Percentiles rank a stretch among this genome's conserved stretches.
Evolutionary conservation across 2,888 invertebrate species (phyloP).

Genomic region (Habrosyne pyritoides): DNA sequence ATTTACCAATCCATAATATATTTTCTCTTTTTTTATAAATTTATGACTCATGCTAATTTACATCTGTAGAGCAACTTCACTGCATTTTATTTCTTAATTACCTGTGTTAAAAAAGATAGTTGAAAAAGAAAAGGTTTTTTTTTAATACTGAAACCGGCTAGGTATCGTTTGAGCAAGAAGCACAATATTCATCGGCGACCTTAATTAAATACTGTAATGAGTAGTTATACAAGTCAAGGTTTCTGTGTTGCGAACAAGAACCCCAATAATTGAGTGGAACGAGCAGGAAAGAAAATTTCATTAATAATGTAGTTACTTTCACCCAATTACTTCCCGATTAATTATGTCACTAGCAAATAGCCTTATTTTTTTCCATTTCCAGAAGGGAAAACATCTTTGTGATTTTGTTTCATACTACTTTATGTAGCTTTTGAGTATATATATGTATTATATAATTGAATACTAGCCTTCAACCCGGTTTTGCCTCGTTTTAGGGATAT

Average conservation of each 20-base stretch:
- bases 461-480: no score
- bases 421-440: not conserved
- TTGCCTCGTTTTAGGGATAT: no score
- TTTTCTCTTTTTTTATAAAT: no score
- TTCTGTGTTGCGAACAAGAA: slow-evolving; percentile 23
- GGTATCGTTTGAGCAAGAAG: not conserved
- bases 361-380: slow-evolving; percentile 24
- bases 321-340: slow-evolving; percentile 48
- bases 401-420: not conserved
- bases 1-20: no score
- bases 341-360: slow-evolving; percentile 47
- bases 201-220: slow-evolving; percentile 11
- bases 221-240: slow-evolving; percentile 19
- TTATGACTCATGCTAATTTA: no score
- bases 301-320: slow-evolving; percentile 48
- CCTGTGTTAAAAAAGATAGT: no score
- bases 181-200: not conserved
- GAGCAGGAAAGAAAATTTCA: slow-evolving; percentile 30
- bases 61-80: no score
- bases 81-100: no score
- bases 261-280: slow-evolving; percentile 17
- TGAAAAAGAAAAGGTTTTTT: no score
- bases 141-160: no score
- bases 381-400: not conserved
- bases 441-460: no score